Base-by-base conservation (phyloP, 1,140 invertebrate species). In the Ips nitidus region DNA sequence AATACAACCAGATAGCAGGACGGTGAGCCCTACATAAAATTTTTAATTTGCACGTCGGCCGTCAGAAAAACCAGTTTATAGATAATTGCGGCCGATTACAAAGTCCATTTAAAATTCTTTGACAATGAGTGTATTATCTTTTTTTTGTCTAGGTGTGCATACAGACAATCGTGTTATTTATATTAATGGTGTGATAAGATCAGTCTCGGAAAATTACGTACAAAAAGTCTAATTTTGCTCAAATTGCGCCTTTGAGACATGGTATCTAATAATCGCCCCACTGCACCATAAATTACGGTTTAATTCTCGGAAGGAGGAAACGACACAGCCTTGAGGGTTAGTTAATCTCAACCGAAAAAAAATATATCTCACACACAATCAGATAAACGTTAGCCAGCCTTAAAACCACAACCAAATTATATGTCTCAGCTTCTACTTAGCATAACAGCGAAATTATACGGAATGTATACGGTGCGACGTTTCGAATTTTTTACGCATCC, bases 191-290 rank as follows among this genome's bases (percentile, higher is more conserved):
- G 55, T 57, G 55, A 57, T 57, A 57, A 57, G 41, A 57, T 57
- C 55, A 4, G 55, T 57, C 36, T 57, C 41, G 22, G 55, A 40
- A n/a, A 39, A 57, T 39, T 57, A 57, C 55, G 45, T 50, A 57
- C 41, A 57, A 57, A 57, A 57, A 57, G 37, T 40, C 55, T 57
- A 57, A 57, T 57, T 57, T 39, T 57, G 7, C 37, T 57, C 41
- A 57, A 57, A 57, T 57, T 57, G 41, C 36, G 55, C 55, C 55
- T 57, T 57, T 57, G 55, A 57, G 55, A 57, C 45, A 50, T 50
- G 45, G 52, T 57, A 22, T 52, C 52, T 52, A 7, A 57, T 57
- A 57, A 57, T 57, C 55, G 55, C 55, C 41, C 55, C 39, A 57
- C 55, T 57, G 55, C 55, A 37, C 55, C 55, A 57, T 57, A 57